Evolutionary conservation across 2,797 vertebrate genomes (phyloP).

Genomic region (Sarcophilus harrisii): DNA sequence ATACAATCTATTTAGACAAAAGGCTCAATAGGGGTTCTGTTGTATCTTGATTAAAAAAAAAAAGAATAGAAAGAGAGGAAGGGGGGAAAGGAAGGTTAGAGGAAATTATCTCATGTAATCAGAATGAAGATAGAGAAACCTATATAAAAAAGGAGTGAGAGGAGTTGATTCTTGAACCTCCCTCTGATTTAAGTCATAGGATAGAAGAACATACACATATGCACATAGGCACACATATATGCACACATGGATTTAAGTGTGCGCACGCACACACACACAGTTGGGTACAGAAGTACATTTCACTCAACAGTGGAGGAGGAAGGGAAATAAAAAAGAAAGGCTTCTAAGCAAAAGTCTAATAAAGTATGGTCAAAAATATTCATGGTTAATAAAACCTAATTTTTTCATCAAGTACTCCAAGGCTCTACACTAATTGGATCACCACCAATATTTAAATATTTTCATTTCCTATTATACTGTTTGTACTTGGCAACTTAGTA

Average conservation of each 20-base stretch:
- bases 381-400: not conserved
- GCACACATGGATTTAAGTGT: too few relatives aligned
- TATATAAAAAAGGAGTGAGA: not conserved
- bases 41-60: not conserved
- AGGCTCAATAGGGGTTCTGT: not conserved
- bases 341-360: not conserved
- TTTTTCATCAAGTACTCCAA: not conserved
- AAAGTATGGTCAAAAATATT: not conserved
- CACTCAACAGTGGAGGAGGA: not conserved
- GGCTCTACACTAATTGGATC: not conserved
- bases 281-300: not conserved
- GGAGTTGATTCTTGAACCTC: not conserved
- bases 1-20: not conserved
- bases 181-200: not conserved
- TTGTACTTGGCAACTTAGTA: not conserved
- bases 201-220: not conserved
- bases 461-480: not conserved
- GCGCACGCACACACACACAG: not conserved
- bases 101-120: not conserved
- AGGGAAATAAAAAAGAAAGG: not conserved
- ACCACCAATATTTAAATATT: not conserved
- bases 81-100: not conserved
- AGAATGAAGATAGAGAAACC: not conserved
- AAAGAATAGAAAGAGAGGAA: too few relatives aligned
- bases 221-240: not conserved